Percentiles rank a stretch among this genome's conserved stretches.
Conservation (phyloP, 2,888 invertebrate genomes). For the Fragum whitleyi region DNA sequence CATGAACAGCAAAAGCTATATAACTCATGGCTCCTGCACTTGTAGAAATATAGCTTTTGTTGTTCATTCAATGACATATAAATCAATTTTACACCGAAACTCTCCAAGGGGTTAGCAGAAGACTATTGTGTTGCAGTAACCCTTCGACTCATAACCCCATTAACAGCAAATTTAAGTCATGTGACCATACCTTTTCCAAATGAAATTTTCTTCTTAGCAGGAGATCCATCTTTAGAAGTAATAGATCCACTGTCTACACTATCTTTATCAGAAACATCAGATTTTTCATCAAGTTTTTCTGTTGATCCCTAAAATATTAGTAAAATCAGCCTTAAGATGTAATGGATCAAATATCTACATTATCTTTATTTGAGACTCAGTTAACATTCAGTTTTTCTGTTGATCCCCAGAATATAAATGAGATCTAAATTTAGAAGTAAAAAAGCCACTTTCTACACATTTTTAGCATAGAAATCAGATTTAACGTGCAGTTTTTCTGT, state of each 20-base stretch:
- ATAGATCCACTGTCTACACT: slow-evolving; percentile 57
- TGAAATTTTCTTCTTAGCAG: slow-evolving; percentile 35
- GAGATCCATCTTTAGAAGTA: slow-evolving; percentile 47
- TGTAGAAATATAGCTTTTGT: no score
- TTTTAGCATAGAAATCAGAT: slow-evolving; percentile 43
- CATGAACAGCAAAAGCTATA: no score
- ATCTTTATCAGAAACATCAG: slow-evolving; percentile 50
- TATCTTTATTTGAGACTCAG: slow-evolving; percentile 49
- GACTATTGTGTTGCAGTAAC: no score
- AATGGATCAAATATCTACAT: slow-evolving; percentile 53
- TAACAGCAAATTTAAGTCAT: no score
- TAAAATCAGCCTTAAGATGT: slow-evolving; percentile 41
- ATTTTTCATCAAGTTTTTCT: slow-evolving; percentile 52
- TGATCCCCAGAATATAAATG: slow-evolving; percentile 34
- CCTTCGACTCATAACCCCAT: no score
- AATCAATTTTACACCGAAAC: no score
- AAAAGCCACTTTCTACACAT: slow-evolving; percentile 54
- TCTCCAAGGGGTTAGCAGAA: no score
- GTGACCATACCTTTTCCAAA: slow-evolving; percentile 26
- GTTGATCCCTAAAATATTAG: slow-evolving; percentile 39
- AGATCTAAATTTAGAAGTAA: slow-evolving; percentile 43
- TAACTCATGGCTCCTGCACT: no score
- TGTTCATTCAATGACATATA: no score
- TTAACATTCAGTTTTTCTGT: slow-evolving; percentile 53
- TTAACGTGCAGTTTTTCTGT: slow-evolving; percentile 52